Conservation (phyloP, 1,140 invertebrate species). For the Aphidius ervi region DNA sequence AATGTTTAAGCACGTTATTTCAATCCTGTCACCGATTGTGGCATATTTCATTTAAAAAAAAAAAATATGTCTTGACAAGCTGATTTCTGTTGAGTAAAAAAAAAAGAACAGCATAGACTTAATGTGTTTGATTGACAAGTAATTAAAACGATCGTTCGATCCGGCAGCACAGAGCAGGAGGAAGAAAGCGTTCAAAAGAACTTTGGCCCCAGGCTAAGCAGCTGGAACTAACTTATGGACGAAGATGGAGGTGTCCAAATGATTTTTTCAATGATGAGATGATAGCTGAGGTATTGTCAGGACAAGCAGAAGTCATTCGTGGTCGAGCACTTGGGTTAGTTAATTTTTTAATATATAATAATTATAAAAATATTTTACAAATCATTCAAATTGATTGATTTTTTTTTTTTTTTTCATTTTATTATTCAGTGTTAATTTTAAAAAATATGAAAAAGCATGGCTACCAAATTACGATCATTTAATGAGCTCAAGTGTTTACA, state of each 20-base stretch:
- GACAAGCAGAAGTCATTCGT: constrained; percentile 71
- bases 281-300: constrained; percentile 69
- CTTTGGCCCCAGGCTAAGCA: constrained; percentile 53
- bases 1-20: background rate
- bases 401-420: constrained; percentile 17
- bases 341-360: background rate
- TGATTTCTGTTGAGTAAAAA: background rate
- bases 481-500: constrained; percentile 69
- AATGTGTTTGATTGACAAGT: constrained; percentile 10
- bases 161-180: constrained; percentile 40
- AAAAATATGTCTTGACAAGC: too few species aligned
- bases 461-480: constrained; percentile 66
- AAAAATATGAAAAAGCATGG: constrained; percentile 67
- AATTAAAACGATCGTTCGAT: constrained; percentile 20
- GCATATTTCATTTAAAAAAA: background rate
- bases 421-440: constrained; percentile 63
- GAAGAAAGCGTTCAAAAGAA: constrained; percentile 43
- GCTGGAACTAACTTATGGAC: constrained; percentile 55
- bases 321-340: constrained; percentile 70
- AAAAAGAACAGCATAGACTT: background rate
- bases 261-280: constrained; percentile 76
- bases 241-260: constrained; percentile 69
- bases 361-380: too few species aligned
- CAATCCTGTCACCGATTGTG: background rate
- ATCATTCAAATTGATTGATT: too few species aligned